Evolutionary conservation across 2,113 vertebrate genomes (phyloP).

Genomic region (Crotophaga sulcirostris): DNA sequence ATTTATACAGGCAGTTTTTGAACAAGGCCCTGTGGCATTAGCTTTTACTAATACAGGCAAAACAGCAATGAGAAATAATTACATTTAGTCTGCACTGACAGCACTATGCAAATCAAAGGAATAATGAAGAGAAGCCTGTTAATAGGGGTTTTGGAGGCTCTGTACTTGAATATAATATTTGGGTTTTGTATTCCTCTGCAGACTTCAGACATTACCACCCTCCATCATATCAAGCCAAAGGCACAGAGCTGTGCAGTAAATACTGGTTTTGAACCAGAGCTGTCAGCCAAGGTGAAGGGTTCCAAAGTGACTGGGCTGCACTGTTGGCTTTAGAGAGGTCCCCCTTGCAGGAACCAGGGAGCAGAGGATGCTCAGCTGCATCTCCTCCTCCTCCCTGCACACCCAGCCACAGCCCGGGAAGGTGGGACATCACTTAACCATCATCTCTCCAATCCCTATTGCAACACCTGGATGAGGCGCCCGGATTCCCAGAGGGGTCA

Average conservation of each 20-base stretch:
- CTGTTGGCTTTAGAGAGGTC: no score
- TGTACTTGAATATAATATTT: background rate
- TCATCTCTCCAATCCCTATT: background rate
- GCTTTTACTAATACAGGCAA: background rate
- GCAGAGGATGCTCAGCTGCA: background rate
- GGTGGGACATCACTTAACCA: rapidly evolving
- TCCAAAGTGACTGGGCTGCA: background rate
- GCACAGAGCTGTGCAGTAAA: background rate
- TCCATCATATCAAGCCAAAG: background rate
- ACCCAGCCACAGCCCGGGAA: background rate
- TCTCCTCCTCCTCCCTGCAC: background rate
- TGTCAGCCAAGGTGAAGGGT: background rate
- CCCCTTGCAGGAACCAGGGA: background rate
- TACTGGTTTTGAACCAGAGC: rapidly evolving
- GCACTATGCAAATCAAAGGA: conserved; percentile 31
- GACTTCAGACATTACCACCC: background rate
- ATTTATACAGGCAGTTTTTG: conserved; percentile 30
- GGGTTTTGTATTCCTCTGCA: background rate
- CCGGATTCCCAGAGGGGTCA: background rate
- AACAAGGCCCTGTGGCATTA: conserved; percentile 26
- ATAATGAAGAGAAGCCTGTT: conserved; percentile 40
- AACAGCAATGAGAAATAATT: conserved; percentile 24
- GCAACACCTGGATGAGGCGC: background rate
- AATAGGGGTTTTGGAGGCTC: background rate
- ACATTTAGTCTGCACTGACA: background rate